Percentiles rank a stretch among this genome's conserved stretches.
phyloP scores from a whole-genome alignment of 2,888 invertebrate genomes.

The Synergus japonicus region DNA sequence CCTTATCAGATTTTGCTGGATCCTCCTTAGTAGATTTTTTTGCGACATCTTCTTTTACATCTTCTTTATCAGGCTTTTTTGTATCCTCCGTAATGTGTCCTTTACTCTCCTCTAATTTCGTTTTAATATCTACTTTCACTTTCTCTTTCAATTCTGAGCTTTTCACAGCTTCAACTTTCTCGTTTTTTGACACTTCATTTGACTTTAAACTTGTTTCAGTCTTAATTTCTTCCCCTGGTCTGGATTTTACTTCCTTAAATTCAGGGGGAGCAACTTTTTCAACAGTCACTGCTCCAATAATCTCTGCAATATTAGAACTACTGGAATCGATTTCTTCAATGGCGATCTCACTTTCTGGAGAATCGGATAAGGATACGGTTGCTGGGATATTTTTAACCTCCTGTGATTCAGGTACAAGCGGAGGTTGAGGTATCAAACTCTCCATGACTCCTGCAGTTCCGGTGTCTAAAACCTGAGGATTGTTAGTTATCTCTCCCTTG shows the following conservation, averaged over 20 bases:
- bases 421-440: slow-evolving; percentile 55
- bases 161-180: neutral
- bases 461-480: slow-evolving; percentile 63
- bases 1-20: slow-evolving; percentile 54
- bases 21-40: slow-evolving; percentile 72
- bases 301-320: slow-evolving; percentile 79
- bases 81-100: slow-evolving; percentile 3
- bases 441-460: slow-evolving; percentile 56
- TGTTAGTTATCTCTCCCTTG: slow-evolving; percentile 73
- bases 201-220: slow-evolving; percentile 22
- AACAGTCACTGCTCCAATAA: slow-evolving; percentile 74
- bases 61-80: slow-evolving; percentile 67
- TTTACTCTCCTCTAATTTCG: slow-evolving; percentile 37
- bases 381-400: slow-evolving; percentile 77
- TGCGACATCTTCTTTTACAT: slow-evolving; percentile 75
- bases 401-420: slow-evolving; percentile 61
- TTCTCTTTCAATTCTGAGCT: neutral
- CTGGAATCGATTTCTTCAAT: slow-evolving; percentile 80
- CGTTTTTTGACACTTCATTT: slow-evolving; percentile 2
- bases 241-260: slow-evolving; percentile 44
- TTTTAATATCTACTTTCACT: neutral
- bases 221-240: slow-evolving; percentile 46
- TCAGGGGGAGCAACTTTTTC: slow-evolving; percentile 50
- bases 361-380: slow-evolving; percentile 77
- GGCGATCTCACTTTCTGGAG: slow-evolving; percentile 79